phyloP scores from a whole-genome alignment of 2,888 invertebrate species.

The Smittia sp. region DNA sequence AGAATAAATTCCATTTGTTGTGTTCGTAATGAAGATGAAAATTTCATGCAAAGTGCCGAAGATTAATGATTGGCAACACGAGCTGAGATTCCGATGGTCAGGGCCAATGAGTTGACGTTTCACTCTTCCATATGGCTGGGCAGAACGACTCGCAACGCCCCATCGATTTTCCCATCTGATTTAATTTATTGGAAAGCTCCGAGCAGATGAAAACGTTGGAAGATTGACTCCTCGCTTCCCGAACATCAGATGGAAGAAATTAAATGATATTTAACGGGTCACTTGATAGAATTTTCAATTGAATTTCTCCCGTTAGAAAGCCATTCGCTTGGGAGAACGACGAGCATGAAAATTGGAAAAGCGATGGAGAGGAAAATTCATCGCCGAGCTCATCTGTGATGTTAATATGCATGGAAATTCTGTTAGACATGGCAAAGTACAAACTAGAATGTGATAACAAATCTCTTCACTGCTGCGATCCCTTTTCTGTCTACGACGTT shows the following conservation, averaged over 20 bases:
- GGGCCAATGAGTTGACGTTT: conserved; percentile 23
- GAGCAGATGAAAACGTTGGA: neutral
- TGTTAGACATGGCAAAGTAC: neutral
- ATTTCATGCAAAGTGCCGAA: neutral
- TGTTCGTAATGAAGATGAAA: conserved; percentile 16
- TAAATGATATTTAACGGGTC: conserved; percentile 40
- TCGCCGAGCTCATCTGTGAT: conserved; percentile 8
- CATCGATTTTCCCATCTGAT: conserved; percentile 28
- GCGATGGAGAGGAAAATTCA: conserved; percentile 29
- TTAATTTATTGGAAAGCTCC: conserved; percentile 23
- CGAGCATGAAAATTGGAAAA: conserved; percentile 26
- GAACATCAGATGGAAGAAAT: conserved; percentile 20
- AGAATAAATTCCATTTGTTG: neutral
- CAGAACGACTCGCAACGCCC: neutral
- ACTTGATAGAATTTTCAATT: conserved; percentile 28
- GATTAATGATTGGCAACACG: neutral
- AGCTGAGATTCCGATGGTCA: neutral
- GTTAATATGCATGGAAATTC: conserved; percentile 25
- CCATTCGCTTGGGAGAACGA: neutral
- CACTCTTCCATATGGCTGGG: conserved; percentile 16
- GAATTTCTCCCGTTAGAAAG: neutral
- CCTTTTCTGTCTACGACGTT: neutral
- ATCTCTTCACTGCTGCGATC: neutral
- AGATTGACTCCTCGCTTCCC: neutral
- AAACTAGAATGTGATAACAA: neutral